Percentiles rank a stretch among this genome's conserved stretches.
Evolutionary conservation across 2,888 invertebrate genomes (phyloP).

Genomic region (Cremastinae sp.): DNA sequence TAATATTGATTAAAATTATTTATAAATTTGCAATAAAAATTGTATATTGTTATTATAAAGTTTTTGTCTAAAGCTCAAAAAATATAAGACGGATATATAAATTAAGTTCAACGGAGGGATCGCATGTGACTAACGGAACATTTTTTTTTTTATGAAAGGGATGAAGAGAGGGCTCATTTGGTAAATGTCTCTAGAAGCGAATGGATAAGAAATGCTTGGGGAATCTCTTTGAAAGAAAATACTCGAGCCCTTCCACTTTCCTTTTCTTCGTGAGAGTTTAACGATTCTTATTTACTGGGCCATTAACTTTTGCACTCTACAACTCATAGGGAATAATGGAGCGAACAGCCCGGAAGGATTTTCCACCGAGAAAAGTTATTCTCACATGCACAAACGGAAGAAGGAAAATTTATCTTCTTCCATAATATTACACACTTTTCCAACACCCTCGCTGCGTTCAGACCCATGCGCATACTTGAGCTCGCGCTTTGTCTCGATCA

Average conservation of each 20-base stretch:
- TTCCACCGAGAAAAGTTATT: conserved; percentile 39
- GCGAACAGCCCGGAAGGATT: conserved; percentile 38
- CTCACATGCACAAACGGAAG: conserved; percentile 24
- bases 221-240: conserved; percentile 1
- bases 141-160: background rate
- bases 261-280: conserved; percentile 40
- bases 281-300: conserved; percentile 61
- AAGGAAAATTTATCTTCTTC: conserved; percentile 24
- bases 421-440: conserved; percentile 24
- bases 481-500: background rate
- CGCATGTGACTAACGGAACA: background rate
- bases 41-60: too few relatives aligned
- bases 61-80: too few relatives aligned
- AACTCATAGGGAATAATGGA: conserved; percentile 54
- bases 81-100: background rate
- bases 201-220: background rate
- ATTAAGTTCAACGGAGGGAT: background rate
- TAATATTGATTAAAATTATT: too few relatives aligned
- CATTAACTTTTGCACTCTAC: conserved; percentile 61
- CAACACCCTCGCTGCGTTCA: conserved; percentile 21
- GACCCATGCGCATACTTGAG: conserved; percentile 7
- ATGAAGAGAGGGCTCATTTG: background rate
- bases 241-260: background rate
- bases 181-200: background rate
- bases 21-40: too few relatives aligned